Percentiles rank a stretch among this genome's conserved stretches.
These are phyloP conservation scores for Notothenia coriiceps DNA, from an alignment of 2,113 vertebrate genomes.

Conservation along the genomic window DNA sequence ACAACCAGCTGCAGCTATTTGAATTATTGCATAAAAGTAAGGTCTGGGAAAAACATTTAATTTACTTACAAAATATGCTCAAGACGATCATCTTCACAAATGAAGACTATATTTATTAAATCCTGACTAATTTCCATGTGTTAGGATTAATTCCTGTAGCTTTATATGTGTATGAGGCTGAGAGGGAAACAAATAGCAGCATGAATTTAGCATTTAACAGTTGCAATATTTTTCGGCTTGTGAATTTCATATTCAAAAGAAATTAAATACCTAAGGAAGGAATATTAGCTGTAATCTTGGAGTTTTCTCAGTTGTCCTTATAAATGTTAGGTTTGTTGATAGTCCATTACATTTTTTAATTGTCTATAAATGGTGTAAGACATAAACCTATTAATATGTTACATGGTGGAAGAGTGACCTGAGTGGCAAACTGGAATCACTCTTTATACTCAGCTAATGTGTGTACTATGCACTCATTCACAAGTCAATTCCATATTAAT, in stretches of 20 bases:
- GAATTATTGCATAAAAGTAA: no score
- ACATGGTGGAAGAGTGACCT: not conserved
- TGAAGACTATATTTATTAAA: no score
- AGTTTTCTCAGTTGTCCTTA: not conserved
- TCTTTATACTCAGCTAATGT: not conserved
- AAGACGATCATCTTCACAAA: no score
- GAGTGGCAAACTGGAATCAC: not conserved
- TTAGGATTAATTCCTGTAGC: no score
- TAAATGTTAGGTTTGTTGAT: not conserved
- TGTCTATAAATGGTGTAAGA: not conserved
- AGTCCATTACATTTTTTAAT: not conserved
- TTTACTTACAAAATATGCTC: no score
- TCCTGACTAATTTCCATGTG: no score
- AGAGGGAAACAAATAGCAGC: no score
- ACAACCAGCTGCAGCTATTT: constrained; percentile 4
- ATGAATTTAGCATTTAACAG: not conserved
- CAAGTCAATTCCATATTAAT: not conserved
- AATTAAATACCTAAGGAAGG: not conserved
- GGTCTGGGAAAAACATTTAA: no score
- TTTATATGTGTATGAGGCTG: no score
- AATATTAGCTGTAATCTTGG: not conserved
- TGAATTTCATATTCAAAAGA: not conserved
- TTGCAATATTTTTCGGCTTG: not conserved
- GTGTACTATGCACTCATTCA: not conserved
- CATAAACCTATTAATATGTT: not conserved